phyloP scores from a whole-genome alignment of 2,888 invertebrate species.

The Troides oblongomaculatus region DNA sequence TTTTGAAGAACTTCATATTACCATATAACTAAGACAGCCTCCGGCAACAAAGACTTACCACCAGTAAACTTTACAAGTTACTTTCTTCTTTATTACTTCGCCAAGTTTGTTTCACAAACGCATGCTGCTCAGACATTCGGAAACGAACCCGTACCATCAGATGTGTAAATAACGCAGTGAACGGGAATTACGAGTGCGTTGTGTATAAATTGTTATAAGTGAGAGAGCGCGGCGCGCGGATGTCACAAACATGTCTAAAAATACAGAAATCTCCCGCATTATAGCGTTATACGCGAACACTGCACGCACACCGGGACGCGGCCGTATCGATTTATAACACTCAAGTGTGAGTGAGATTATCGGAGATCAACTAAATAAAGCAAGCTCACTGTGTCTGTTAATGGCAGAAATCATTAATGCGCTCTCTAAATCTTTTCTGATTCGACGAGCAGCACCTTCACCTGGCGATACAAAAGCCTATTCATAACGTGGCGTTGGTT shows the following conservation, averaged over 20 bases:
- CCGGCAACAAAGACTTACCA: too few relatives aligned
- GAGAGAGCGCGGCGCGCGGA: slow-evolving; percentile 1
- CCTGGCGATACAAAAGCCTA: too few relatives aligned
- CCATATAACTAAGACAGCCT: too few relatives aligned
- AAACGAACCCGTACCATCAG: too few relatives aligned
- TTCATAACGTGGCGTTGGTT: too few relatives aligned
- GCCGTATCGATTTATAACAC: slow-evolving; percentile 10
- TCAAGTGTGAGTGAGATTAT: slow-evolving; percentile 6
- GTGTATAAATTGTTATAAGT: slow-evolving; percentile 12
- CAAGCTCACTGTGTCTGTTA: slow-evolving; percentile 6
- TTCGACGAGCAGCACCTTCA: too few relatives aligned
- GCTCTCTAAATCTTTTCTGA: background rate
- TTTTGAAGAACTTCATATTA: too few relatives aligned
- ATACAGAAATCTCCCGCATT: slow-evolving; percentile 22
- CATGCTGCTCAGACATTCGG: too few relatives aligned
- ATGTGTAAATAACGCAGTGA: too few relatives aligned
- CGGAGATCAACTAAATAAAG: slow-evolving; percentile 1
- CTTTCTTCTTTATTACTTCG: too few relatives aligned
- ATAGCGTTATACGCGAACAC: slow-evolving; percentile 5
- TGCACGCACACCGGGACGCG: background rate
- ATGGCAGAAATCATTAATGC: slow-evolving; percentile 7
- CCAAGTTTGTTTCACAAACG: too few relatives aligned
- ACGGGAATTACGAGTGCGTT: background rate
- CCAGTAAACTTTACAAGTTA: too few relatives aligned
- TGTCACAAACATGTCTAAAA: slow-evolving; percentile 24